Evolutionary conservation across 2,888 invertebrate species (phyloP), one percentile per base, ranked within the genome.

Genomic region (Protodeltote pygarga): DNA sequence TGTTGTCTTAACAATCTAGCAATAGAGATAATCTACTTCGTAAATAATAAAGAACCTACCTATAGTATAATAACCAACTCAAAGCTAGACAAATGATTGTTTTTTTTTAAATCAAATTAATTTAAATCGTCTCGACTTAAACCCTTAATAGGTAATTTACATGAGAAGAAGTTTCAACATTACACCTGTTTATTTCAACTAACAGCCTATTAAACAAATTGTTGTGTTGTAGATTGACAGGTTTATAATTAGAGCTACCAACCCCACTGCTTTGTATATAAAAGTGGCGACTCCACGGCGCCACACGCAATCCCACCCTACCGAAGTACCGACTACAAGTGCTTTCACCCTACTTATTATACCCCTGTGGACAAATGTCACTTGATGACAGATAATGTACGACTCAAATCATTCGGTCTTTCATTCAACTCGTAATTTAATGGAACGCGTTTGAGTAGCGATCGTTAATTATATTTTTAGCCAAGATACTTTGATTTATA

Each of bases 221-320:
- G 34, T 60, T 49, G 40, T 31, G 21, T 42, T 48, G 44, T 24
- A 48, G 46, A 61, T 57, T 53, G 61, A 61, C 55, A 58, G 41
- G 57, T 61, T 55, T 62, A 58, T 64, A 72, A 71, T 70, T 70
- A 71, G 51, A 64, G 40, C 39, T 45, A 65, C 52, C 58, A 53
- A 37, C 63, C 67, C 61, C 21, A 21, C 20, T 46, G 33, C 41
- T 53, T 67, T 68, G 66, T 67, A 51, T 57, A 67, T 51, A 57
- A 60, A 52, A 58, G 34, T 52, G 62, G 65, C 71, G 79, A 48
- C 78, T 54, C 49, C 45, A 38, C 65, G 80, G 74, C 83, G 83
- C 83, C 83, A 65, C 83, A 83, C 81, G 83, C 82, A 60, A 80
- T 45, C 42, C 55, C 63, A 64, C 71, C 74, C 73, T 67, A 24